phyloP scores from a whole-genome alignment of 1,140 invertebrate genomes.

The Dolichoris vasculosae region DNA sequence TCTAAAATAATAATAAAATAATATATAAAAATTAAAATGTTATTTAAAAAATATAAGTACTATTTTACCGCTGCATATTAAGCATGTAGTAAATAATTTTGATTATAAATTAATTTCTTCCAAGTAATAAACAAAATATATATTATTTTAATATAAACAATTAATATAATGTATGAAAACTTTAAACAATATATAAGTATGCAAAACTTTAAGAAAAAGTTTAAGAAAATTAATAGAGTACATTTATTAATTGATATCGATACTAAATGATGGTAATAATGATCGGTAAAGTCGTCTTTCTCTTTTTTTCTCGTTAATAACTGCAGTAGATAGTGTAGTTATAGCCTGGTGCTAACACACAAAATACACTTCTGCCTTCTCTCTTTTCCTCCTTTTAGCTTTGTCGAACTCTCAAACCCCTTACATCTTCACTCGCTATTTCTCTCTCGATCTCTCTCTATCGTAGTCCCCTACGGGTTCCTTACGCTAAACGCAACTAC shows the following conservation, averaged over 20 bases:
- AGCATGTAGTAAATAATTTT: too few species aligned
- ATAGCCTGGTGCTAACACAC: not conserved
- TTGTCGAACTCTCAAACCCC: conserved; percentile 20
- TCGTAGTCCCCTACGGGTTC: conserved; percentile 43
- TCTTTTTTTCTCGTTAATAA: not conserved
- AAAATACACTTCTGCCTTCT: conserved; percentile 30
- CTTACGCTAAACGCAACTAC: conserved; percentile 71
- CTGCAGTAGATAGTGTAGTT: not conserved
- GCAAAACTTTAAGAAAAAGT: not conserved
- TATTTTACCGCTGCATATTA: too few species aligned
- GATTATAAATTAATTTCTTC: too few species aligned
- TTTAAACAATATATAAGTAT: not conserved
- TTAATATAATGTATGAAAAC: too few species aligned
- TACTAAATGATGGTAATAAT: conserved; percentile 22
- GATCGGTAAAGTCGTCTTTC: not conserved
- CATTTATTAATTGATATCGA: conserved; percentile 9
- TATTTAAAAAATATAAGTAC: too few species aligned
- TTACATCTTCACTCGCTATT: conserved; percentile 54
- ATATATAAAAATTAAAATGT: too few species aligned
- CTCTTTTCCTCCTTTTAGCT: conserved; percentile 7
- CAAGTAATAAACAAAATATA: too few species aligned
- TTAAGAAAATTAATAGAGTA: not conserved
- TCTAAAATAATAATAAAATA: too few species aligned
- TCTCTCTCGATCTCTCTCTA: conserved; percentile 57
- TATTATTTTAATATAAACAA: too few species aligned